Conservation (phyloP, 2,113 vertebrate species). For the Tapirus terrestris region DNA sequence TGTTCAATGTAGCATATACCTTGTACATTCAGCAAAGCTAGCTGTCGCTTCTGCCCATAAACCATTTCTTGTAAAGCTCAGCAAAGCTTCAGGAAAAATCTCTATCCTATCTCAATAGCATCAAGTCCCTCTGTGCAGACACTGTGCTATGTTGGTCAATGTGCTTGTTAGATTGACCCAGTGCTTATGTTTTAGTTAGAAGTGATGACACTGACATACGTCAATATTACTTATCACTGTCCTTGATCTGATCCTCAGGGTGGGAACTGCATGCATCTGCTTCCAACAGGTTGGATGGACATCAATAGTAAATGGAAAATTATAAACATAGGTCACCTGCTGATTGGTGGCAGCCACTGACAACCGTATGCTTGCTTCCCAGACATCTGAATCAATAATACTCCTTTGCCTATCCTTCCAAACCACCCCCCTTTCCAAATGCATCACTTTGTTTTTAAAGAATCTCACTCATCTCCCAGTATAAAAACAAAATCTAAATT, state of each 20-base stretch:
- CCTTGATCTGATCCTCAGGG: conserved; percentile 36
- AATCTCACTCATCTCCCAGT: not conserved
- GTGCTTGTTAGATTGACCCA: conserved; percentile 80
- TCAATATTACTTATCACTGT: conserved; percentile 32
- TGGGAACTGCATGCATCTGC: conserved; percentile 2
- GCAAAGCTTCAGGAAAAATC: conserved; percentile 78
- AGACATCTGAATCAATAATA: not conserved
- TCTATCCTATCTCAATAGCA: conserved; percentile 74
- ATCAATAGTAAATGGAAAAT: not conserved
- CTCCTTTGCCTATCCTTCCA: not conserved
- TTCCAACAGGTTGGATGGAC: conserved; percentile 19
- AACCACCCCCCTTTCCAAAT: not conserved
- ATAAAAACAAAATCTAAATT: not conserved
- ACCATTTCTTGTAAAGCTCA: conserved; percentile 75
- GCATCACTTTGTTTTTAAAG: not conserved
- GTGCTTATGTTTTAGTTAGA: conserved; percentile 51
- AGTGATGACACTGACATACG: conserved; percentile 49
- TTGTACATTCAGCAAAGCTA: not conserved
- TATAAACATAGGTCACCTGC: not conserved
- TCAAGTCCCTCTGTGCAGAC: conserved; percentile 50
- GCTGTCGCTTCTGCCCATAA: conserved; percentile 70
- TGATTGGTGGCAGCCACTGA: not conserved
- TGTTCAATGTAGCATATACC: not conserved
- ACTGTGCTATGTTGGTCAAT: conserved; percentile 61
- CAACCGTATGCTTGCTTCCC: not conserved